Evolutionary conservation across 2,797 vertebrate genomes (phyloP), one percentile per base, ranked within the genome.

Genomic region (Ptychadena robeensis): DNA sequence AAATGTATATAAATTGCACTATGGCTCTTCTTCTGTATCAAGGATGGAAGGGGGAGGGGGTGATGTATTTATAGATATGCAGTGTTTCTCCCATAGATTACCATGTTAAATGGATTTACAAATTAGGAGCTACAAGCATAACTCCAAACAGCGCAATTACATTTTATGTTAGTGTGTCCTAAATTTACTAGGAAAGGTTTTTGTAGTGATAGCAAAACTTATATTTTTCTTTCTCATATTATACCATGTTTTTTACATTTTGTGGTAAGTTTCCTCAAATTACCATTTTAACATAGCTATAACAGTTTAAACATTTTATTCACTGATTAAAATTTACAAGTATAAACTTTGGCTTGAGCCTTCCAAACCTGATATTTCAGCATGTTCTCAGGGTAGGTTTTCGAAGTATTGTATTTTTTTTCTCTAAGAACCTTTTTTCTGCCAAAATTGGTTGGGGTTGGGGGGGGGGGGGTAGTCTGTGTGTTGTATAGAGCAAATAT

Each of bases 81-180:
- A 22, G 30, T 44, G 11, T 40, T 67, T 67, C 61, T 53, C 25
- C 75, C 31, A 78, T 57, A 78, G 75, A 68, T 78, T 78, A 68
- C 75, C 12, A 78, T 67, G 40, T 61, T 70, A 70, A 69, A 79
- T 79, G 67, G 67, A 69, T 70, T 79, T 61, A 7, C 66, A 70
- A 79, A 79, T 69, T 37, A 69, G 70, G 57, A 61, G 66, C 32
- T 31, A 79, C 65, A 63, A 79, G 67, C 67, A 69, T 79, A 79
- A 66, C 61, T 61, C 32, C 28, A 34, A 70, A 79, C 25, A 37
- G 77, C 77, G 37, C 66, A 61, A 79, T 79, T 69, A 70, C 30
- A 57, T 68, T 78, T 78, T 78, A 68, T 78, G 75, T 57, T 57
- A 27, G 28, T 12, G 8, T 53, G 40, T 53, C 75, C 27, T 32